Evolutionary conservation across 1,140 invertebrate genomes (phyloP), one percentile per base, ranked within the genome.

Genomic region (Drosophila arawakana): DNA sequence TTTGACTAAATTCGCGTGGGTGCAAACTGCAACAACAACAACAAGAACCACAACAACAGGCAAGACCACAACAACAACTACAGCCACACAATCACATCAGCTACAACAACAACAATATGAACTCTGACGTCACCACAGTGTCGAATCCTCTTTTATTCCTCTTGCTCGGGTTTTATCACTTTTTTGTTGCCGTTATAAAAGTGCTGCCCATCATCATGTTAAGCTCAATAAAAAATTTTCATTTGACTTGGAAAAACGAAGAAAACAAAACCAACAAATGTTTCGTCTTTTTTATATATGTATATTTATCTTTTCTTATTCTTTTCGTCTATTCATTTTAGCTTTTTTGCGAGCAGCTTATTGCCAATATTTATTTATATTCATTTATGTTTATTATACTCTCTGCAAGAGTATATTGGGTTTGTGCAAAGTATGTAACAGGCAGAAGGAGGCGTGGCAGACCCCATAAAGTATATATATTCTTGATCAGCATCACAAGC

Each of bases 1-100:
- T 86, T 77, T 86, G 83, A 86, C 83, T 86, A 86, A 89, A 73
- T 65, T 83, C 70, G 73, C 57, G 68, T 67, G 77, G 80, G 78
- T 70, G 84, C 73, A 70, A 80, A 50, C 52, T 61, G 59, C 83
- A 65, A 82, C 65, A 77, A 52, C 76, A 55, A 66, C 44, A 50
- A 74, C 71, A 57, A 67, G 62, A 62, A 11, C 60, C 25, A 73
- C 67, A 55, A 68, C 78, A 30, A 75, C 47, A 52, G 59, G 61
- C 55, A 73, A 60, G 43, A 44, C 43, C 44, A 66, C 54, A 58
- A 50, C 47, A 80, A 39, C 41, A 74, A 21, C 69, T 46, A 65
- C 37, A 65, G 21, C 54, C 39, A 18, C 37, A 30, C 58, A 58
- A 61, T 37, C 13, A 50, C 43, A 78, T 15, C 69, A 43, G 61